These are phyloP conservation scores for Stictocephala bisonia DNA, from an alignment of 2,888 invertebrate species.

Conservation along the genomic window DNA sequence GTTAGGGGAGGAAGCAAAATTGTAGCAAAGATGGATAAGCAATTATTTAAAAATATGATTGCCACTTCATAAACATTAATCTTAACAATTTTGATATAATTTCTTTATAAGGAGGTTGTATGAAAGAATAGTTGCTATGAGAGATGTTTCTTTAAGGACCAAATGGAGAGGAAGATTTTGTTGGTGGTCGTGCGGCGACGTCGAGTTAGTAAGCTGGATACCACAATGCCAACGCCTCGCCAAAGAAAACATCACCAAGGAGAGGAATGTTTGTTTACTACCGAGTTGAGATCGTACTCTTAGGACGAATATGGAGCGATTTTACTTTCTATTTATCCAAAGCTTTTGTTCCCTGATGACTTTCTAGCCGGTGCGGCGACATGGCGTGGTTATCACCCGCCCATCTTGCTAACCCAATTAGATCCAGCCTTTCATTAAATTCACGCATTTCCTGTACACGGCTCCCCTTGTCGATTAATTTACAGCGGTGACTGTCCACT, in stretches of 20 bases:
- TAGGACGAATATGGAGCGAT: slow-evolving; percentile 42
- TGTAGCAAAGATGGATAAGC: too few relatives aligned
- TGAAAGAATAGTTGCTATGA: too few relatives aligned
- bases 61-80: too few relatives aligned
- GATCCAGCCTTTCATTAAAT: slow-evolving; percentile 40
- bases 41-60: too few relatives aligned
- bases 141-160: too few relatives aligned
- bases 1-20: too few relatives aligned
- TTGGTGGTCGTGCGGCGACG: not conserved
- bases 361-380: slow-evolving; percentile 28
- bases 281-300: slow-evolving; percentile 41
- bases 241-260: slow-evolving; percentile 39
- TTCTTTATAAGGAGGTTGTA: too few relatives aligned
- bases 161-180: not conserved
- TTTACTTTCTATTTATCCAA: slow-evolving; percentile 46
- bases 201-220: not conserved
- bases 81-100: too few relatives aligned
- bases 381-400: slow-evolving; percentile 24
- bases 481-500: slow-evolving; percentile 15
- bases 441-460: slow-evolving; percentile 31
- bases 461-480: slow-evolving; percentile 27
- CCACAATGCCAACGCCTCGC: slow-evolving; percentile 31
- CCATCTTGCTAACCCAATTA: slow-evolving; percentile 40
- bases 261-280: slow-evolving; percentile 41
- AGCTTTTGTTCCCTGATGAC: slow-evolving; percentile 40